Percentiles rank a stretch among this genome's conserved stretches.
phyloP scores from a whole-genome alignment of 2,113 vertebrate genomes.

The Toxostoma redivivum region DNA sequence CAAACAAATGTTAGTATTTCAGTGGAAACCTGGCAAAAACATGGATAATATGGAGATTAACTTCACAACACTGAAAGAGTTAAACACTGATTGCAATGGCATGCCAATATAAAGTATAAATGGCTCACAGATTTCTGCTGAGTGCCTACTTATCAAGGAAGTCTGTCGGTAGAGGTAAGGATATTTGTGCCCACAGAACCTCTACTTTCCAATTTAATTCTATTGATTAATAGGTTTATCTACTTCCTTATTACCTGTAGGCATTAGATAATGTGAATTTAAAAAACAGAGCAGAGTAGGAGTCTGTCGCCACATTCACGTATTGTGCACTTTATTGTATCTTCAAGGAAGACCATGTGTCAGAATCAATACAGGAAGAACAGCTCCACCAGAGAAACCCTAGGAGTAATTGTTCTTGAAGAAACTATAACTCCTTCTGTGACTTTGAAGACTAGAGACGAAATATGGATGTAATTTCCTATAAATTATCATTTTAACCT shows the following conservation, averaged over 20 bases:
- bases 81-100: background rate
- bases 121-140: background rate
- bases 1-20: background rate
- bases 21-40: background rate
- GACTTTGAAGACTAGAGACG: background rate
- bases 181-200: conserved; percentile 13
- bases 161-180: background rate
- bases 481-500: background rate
- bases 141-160: background rate
- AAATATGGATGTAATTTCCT: background rate
- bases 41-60: background rate
- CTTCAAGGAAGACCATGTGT: background rate
- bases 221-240: conserved; percentile 47
- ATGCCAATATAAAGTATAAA: background rate
- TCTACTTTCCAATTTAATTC: conserved; percentile 25
- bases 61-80: background rate
- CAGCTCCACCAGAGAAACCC: background rate
- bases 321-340: background rate
- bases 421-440: background rate
- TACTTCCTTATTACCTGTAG: conserved; percentile 16
- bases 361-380: background rate
- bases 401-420: background rate
- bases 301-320: background rate
- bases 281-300: background rate
- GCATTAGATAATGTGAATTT: conserved; percentile 16